Conservation (phyloP, 2,888 invertebrate genomes). For the Ptychoptera contaminata region DNA sequence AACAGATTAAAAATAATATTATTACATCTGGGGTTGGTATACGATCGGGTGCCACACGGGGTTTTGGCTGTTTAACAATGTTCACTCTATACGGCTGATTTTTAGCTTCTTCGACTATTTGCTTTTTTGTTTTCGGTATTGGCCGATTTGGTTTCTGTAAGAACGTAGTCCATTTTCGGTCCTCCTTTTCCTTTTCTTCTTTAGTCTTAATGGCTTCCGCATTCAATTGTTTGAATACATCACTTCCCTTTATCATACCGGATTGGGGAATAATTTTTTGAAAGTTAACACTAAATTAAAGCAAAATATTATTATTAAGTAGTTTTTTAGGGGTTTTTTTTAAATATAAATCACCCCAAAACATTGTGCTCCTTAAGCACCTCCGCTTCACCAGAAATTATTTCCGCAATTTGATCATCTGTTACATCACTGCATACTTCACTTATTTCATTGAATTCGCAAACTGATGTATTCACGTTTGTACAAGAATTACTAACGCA, state of each 20-base stretch:
- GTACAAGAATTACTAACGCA: neutral
- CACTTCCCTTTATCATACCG: slow-evolving; percentile 46
- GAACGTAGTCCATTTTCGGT: slow-evolving; percentile 57
- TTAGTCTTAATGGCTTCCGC: slow-evolving; percentile 36
- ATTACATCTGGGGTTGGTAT: slow-evolving; percentile 15
- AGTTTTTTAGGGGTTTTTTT: slow-evolving; percentile 6
- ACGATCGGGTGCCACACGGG: slow-evolving; percentile 14
- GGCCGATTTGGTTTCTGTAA: slow-evolving; percentile 57
- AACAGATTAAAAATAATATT: slow-evolving; percentile 1
- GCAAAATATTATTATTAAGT: neutral
- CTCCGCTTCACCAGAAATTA: slow-evolving; percentile 52
- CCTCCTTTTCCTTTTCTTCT: slow-evolving; percentile 36
- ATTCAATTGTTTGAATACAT: slow-evolving; percentile 47
- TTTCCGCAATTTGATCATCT: slow-evolving; percentile 49
- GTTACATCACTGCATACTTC: slow-evolving; percentile 27
- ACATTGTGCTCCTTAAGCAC: slow-evolving; percentile 49
- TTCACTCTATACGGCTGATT: slow-evolving; percentile 36
- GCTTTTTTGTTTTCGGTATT: slow-evolving; percentile 34
- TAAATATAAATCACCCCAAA: slow-evolving; percentile 37
- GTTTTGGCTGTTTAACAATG: slow-evolving; percentile 38
- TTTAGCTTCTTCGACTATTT: slow-evolving; percentile 19
- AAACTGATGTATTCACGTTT: slow-evolving; percentile 15
- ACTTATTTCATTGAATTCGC: slow-evolving; percentile 1
- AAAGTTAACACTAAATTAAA: slow-evolving; percentile 45
- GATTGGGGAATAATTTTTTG: slow-evolving; percentile 48